Base-by-base conservation (phyloP, 2,888 invertebrate species). In the Drosophila picticornis region DNA sequence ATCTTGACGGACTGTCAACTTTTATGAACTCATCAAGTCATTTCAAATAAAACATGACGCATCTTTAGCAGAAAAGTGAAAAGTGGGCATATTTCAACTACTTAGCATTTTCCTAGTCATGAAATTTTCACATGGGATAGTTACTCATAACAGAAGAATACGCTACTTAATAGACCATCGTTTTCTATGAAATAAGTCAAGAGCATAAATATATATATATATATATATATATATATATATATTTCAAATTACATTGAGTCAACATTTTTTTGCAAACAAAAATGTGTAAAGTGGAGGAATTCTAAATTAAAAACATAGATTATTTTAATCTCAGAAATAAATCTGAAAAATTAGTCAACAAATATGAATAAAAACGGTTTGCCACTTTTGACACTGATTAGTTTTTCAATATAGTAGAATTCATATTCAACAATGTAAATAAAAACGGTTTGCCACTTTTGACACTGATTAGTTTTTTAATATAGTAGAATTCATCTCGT, bases 1-100 rank as follows among this genome's bases (percentile, higher is more conserved):
- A 51, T 19, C 25, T 34, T 63, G 43, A 52, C 1, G 51, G 13
- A 38, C 31, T 64, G 58, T 67, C 66, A 64, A 57, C 32, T 40
- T 38, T 64, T 34, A 52, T 67, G 64, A 56, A 62, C 57, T 63
- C 56, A 65, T 66, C 34, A 22, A 32, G 57, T 27, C 38, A 59
- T 51, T 55, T 31, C 4, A 55, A 40, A 62, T 32, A 57, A 63
- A 32, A 29, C 55, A 72, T 78, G 81, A 78, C 77, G 67, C 77
- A 71, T 66, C 52, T 27, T 29, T n/a, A 40, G 16, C 34, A 22
- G 10, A n/a, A n/a, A n/a, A 40, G 11, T 19, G 5, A 9, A 25
- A 11, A 5, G 13, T 5, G 4, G 27, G 10, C 25, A 25, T 16
- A 34, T 27, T 16, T n/a, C 34, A 62, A 34, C 50, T 36, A 36